These are phyloP conservation scores for Polydrusus cervinus DNA, from an alignment of 2,888 invertebrate genomes.

Conservation along the genomic window DNA sequence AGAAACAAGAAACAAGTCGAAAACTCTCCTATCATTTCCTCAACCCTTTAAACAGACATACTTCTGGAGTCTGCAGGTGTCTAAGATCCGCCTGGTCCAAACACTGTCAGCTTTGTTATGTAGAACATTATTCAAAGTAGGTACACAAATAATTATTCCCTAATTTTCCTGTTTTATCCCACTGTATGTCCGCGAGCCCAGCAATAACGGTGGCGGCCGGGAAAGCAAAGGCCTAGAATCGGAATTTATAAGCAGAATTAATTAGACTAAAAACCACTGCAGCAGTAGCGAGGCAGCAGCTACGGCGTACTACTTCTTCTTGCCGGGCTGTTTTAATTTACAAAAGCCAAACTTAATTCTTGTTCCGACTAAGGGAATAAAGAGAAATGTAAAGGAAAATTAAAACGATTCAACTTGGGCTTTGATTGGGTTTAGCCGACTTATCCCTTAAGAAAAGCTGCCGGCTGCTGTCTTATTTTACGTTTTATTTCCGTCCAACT, in stretches of 20 bases:
- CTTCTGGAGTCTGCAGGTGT: too few species aligned
- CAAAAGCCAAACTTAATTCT: conserved; percentile 75
- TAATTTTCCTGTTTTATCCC: conserved; percentile 31
- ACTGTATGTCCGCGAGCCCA: conserved; percentile 37
- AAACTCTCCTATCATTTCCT: too few species aligned
- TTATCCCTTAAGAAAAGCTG: conserved; percentile 54
- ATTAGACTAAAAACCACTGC: conserved; percentile 74
- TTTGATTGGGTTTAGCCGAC: conserved; percentile 71
- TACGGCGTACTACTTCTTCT: conserved; percentile 46
- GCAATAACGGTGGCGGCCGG: conserved; percentile 42
- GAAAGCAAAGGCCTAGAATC: conserved; percentile 66
- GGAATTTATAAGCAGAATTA: conserved; percentile 75
- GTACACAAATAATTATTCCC: background rate
- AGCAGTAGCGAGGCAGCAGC: conserved; percentile 60
- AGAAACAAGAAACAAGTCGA: too few species aligned
- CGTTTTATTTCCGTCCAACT: conserved; percentile 45
- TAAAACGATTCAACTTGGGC: conserved; percentile 73
- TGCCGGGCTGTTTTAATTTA: conserved; percentile 73
- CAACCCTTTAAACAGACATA: too few species aligned
- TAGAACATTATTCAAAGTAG: too few species aligned
- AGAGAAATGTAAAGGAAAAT: conserved; percentile 74
- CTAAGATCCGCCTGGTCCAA: too few species aligned
- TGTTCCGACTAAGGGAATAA: conserved; percentile 73
- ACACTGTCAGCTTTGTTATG: too few species aligned
- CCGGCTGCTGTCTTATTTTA: conserved; percentile 46